These are phyloP conservation scores for Lycorma delicatula DNA, from an alignment of 1,140 invertebrate genomes.

Conservation along the genomic window DNA sequence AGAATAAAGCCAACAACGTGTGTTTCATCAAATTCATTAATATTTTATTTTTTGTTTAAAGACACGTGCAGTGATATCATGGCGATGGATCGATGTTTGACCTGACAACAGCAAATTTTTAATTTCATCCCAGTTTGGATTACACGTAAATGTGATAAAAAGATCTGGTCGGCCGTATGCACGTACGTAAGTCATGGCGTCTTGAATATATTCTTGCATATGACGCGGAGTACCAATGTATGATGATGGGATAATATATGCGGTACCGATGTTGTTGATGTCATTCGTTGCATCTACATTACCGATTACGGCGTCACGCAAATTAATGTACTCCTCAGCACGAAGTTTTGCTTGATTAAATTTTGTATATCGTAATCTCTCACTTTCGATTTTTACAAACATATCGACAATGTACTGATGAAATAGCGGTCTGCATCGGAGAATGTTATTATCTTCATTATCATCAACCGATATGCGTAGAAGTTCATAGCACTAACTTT, in stretches of 20 bases:
- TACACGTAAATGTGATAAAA: slow-evolving; percentile 40
- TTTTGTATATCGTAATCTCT: slow-evolving; percentile 35
- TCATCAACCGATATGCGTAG: slow-evolving; percentile 33
- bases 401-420: slow-evolving; percentile 41
- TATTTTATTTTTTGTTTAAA: slow-evolving; percentile 20
- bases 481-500: slow-evolving; percentile 29
- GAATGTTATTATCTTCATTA: slow-evolving; percentile 28
- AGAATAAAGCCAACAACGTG: slow-evolving; percentile 38
- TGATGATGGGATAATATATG: slow-evolving; percentile 35
- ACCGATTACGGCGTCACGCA: slow-evolving; percentile 33
- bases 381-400: slow-evolving; percentile 43
- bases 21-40: slow-evolving; percentile 22
- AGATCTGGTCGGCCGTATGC: slow-evolving; percentile 37
- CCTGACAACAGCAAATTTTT: slow-evolving; percentile 26
- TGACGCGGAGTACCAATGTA: slow-evolving; percentile 37
- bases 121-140: slow-evolving; percentile 43
- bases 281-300: slow-evolving; percentile 18
- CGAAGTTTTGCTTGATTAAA: slow-evolving; percentile 41
- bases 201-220: slow-evolving; percentile 42
- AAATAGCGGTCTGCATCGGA: slow-evolving; percentile 31
- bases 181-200: slow-evolving; percentile 43
- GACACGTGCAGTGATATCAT: slow-evolving; percentile 20
- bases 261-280: slow-evolving; percentile 12
- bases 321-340: slow-evolving; percentile 40
- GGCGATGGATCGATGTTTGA: slow-evolving; percentile 26